phyloP scores from a whole-genome alignment of 2,797 vertebrate species.

The Prunella strophiata region DNA sequence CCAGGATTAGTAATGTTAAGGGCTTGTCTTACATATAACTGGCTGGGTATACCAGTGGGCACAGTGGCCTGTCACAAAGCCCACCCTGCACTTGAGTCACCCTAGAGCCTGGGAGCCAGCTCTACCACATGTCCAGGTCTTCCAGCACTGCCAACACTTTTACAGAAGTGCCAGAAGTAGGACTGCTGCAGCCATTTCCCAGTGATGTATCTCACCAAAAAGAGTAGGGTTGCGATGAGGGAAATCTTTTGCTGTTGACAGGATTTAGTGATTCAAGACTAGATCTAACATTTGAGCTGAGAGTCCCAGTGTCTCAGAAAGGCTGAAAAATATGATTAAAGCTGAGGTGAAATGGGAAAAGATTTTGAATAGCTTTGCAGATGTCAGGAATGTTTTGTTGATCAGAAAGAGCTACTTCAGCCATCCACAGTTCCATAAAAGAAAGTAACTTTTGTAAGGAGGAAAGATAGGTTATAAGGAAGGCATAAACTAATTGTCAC shows the following conservation, averaged over 20 bases:
- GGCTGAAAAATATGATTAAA: background rate
- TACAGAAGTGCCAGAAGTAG: background rate
- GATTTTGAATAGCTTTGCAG: background rate
- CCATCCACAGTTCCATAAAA: background rate
- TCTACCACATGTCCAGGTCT: background rate
- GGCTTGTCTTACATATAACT: background rate
- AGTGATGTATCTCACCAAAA: background rate
- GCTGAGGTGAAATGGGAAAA: background rate
- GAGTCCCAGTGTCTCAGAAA: background rate
- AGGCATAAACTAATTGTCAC: background rate
- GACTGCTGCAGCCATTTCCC: background rate
- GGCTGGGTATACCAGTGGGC: background rate
- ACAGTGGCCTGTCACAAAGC: background rate
- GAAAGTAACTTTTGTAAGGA: background rate
- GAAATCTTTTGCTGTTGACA: background rate
- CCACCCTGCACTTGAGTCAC: background rate
- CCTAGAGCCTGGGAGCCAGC: background rate
- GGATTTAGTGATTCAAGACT: background rate
- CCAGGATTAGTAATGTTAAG: constrained; percentile 11
- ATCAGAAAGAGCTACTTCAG: background rate
- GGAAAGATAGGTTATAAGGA: background rate
- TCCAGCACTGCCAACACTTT: background rate
- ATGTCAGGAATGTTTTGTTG: background rate
- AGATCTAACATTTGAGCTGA: background rate
- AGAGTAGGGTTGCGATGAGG: background rate